Evolutionary conservation across 2,797 vertebrate genomes (phyloP).

Genomic region (Catharus ustulatus): DNA sequence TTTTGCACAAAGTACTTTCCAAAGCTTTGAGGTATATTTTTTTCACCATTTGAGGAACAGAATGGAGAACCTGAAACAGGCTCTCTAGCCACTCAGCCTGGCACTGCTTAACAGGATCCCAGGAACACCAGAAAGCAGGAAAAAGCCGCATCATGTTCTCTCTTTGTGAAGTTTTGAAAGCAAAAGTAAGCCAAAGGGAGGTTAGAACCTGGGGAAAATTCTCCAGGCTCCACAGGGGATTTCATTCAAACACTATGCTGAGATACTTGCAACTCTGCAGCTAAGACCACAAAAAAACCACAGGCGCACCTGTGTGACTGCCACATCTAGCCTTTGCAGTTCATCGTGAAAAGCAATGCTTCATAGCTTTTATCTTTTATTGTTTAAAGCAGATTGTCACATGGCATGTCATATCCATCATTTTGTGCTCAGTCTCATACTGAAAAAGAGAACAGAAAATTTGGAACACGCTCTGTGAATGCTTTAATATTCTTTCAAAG

Average conservation of each 20-base stretch:
- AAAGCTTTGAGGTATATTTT: constrained; percentile 55
- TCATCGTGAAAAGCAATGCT: constrained; percentile 8
- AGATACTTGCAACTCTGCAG: not conserved
- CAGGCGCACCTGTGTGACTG: not conserved
- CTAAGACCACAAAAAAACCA: not conserved
- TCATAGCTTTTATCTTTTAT: constrained; percentile 33
- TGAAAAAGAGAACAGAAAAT: constrained; percentile 22
- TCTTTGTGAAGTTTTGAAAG: constrained; percentile 28
- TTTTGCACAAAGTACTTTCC: constrained; percentile 55
- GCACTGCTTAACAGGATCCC: constrained; percentile 27
- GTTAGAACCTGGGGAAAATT: not conserved
- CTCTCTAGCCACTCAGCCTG: constrained; percentile 23
- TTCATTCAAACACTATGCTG: constrained; percentile 15
- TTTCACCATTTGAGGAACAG: constrained; percentile 61
- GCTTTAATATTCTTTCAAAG: constrained; percentile 60
- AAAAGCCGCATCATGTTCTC: not conserved
- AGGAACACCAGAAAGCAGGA: not conserved
- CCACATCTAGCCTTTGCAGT: constrained; percentile 2
- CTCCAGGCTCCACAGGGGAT: not conserved
- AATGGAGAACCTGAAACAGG: constrained; percentile 56
- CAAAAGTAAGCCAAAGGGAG: not conserved
- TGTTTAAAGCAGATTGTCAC: constrained; percentile 23
- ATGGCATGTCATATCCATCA: constrained; percentile 16
- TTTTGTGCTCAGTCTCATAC: not conserved
- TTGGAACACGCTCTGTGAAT: not conserved